Evolutionary conservation across 2,797 vertebrate species (phyloP).

Genomic region (Onychomys leucogaster): DNA sequence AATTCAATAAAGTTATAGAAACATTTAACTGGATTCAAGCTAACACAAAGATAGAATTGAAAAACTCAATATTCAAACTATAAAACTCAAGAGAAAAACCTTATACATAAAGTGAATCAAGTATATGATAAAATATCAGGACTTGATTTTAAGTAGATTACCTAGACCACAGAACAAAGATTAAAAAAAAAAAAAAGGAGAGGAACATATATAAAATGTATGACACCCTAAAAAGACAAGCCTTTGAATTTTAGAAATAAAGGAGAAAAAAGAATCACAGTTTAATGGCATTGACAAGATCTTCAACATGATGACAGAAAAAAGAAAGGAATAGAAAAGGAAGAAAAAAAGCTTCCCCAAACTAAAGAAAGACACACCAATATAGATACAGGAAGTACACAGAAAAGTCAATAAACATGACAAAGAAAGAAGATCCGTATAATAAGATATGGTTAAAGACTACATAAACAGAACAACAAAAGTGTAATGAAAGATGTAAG

Average conservation of each 20-base stretch:
- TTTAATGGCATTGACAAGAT: not conserved
- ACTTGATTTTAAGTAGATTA: no score
- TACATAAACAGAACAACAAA: not conserved
- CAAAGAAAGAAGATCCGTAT: not conserved
- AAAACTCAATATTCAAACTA: no score
- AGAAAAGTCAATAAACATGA: not conserved
- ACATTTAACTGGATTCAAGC: not conserved
- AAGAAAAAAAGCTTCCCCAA: not conserved
- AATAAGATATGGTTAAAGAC: not conserved
- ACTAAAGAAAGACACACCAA: not conserved
- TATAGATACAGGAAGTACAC: not conserved
- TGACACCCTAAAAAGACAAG: no score
- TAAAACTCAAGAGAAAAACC: no score
- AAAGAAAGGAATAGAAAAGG: not conserved
- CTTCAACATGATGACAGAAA: not conserved
- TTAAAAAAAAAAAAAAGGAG: no score
- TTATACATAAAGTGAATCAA: no score
- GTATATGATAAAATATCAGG: no score
- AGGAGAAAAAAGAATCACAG: not conserved
- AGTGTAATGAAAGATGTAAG: not conserved
- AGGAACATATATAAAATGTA: no score
- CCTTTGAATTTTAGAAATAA: not conserved
- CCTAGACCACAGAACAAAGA: no score
- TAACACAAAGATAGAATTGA: not conserved
- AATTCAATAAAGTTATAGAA: not conserved